These are phyloP conservation scores for Trogon surrucura DNA, from an alignment of 2,113 vertebrate genomes.

Conservation along the genomic window DNA sequence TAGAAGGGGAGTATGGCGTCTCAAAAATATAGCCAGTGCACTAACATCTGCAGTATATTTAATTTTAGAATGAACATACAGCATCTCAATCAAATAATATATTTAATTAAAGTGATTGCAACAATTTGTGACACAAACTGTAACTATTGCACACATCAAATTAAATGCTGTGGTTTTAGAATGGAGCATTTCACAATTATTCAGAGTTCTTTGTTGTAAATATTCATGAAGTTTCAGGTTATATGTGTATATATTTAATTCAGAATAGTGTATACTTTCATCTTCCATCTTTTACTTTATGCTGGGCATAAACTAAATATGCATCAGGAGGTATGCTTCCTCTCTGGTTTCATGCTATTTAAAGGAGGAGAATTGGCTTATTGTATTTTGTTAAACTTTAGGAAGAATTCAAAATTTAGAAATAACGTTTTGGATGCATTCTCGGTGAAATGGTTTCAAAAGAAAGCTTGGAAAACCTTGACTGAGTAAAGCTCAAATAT, in stretches of 20 bases:
- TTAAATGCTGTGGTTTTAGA: constrained; percentile 19
- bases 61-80: background rate
- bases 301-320: background rate
- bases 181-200: background rate
- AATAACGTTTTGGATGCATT: background rate
- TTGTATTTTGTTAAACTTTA: background rate
- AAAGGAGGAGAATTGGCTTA: background rate
- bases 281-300: background rate
- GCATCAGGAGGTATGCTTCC: background rate
- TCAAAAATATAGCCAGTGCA: background rate
- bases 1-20: background rate
- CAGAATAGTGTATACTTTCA: background rate
- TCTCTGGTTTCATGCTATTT: background rate
- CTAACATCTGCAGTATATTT: background rate
- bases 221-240: background rate
- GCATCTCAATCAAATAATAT: background rate
- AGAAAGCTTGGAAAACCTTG: background rate
- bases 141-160: background rate
- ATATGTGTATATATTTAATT: background rate
- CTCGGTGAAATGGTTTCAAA: background rate
- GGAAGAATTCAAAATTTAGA: background rate
- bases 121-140: background rate
- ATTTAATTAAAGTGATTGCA: background rate
- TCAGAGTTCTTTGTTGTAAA: background rate
- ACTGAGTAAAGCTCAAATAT: background rate